Evolutionary conservation across 2,888 invertebrate genomes (phyloP).

Genomic region (Epinotia demarniana): DNA sequence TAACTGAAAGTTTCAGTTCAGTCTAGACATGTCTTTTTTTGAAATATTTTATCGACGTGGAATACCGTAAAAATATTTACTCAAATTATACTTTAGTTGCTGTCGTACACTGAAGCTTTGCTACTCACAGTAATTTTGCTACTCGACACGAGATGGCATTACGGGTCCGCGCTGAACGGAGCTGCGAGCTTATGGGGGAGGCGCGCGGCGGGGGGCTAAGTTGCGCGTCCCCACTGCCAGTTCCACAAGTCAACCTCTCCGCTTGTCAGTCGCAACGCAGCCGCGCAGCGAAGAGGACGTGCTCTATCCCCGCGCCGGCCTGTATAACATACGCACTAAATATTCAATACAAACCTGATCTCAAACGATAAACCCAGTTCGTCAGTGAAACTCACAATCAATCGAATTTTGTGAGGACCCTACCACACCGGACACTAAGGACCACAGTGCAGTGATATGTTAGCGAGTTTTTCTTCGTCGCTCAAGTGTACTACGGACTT

Average conservation of each 20-base stretch:
- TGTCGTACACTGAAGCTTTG: slow-evolving; percentile 5
- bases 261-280: slow-evolving; percentile 78
- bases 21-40: no score
- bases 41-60: no score
- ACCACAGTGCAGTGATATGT: slow-evolving; percentile 81
- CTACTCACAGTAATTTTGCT: slow-evolving; percentile 54
- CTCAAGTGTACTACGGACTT: slow-evolving; percentile 78
- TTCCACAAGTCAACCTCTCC: slow-evolving; percentile 73
- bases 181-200: slow-evolving; percentile 63
- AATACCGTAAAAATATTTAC: no score
- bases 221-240: slow-evolving; percentile 79
- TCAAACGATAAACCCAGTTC: slow-evolving; percentile 61
- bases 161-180: slow-evolving; percentile 54
- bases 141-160: slow-evolving; percentile 70
- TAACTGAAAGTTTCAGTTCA: no score
- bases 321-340: slow-evolving; percentile 74
- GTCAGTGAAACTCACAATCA: slow-evolving; percentile 64
- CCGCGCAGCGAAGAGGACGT: slow-evolving; percentile 72
- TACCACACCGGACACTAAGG: slow-evolving; percentile 55
- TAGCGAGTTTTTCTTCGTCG: slow-evolving; percentile 77
- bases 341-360: slow-evolving; percentile 75
- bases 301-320: slow-evolving; percentile 65
- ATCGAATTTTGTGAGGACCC: slow-evolving; percentile 58
- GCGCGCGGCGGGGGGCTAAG: slow-evolving; percentile 65
- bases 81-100: background rate